phyloP scores from a whole-genome alignment of 2,797 vertebrate species.

The Balearica regulorum region DNA sequence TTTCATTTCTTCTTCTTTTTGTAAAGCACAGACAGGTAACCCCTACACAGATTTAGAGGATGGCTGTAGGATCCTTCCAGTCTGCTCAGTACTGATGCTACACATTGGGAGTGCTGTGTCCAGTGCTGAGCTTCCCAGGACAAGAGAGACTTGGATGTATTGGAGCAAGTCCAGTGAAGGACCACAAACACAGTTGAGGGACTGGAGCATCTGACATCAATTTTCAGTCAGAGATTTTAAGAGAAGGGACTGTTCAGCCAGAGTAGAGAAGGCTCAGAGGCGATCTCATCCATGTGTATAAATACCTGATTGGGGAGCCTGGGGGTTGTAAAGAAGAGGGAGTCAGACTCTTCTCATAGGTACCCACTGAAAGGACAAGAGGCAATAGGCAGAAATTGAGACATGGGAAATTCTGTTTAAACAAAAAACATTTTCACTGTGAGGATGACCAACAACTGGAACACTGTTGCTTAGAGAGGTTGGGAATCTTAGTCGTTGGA shows the following conservation, averaged over 20 bases:
- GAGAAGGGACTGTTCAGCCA: neutral
- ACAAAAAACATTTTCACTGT: neutral
- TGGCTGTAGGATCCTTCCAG: neutral
- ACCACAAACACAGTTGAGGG: neutral
- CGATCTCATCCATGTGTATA: neutral
- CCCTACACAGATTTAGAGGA: neutral
- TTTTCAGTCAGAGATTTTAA: neutral
- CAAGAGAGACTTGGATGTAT: neutral
- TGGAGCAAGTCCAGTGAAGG: neutral
- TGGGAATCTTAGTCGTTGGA: neutral
- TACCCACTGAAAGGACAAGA: neutral
- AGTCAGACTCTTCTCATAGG: neutral
- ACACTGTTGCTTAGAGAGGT: fast-evolving
- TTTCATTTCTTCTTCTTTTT: too few species aligned
- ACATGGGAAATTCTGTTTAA: neutral
- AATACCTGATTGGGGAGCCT: neutral
- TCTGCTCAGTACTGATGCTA: neutral
- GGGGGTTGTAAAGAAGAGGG: neutral
- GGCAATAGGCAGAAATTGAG: neutral
- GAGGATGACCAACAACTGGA: neutral
- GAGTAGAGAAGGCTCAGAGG: neutral
- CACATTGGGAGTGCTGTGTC: neutral
- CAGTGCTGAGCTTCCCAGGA: neutral
- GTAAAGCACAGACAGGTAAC: neutral
- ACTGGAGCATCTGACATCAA: neutral